Evolutionary conservation across 2,888 invertebrate genomes (phyloP).

Genomic region (Hypsopygia costalis): DNA sequence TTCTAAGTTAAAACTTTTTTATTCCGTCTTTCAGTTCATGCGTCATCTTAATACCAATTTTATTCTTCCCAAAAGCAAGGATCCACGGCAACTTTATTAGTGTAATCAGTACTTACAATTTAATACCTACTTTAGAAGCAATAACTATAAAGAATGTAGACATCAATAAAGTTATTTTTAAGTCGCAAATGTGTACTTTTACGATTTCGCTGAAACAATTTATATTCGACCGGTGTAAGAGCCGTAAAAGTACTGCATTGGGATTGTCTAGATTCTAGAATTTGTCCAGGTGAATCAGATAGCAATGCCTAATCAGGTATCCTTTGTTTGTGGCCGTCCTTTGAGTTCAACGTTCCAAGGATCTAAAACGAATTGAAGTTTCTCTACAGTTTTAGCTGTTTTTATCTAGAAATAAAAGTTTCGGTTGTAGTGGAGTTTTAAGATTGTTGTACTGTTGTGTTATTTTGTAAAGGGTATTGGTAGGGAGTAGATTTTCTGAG

Average conservation of each 20-base stretch:
- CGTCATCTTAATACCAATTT: too few species aligned
- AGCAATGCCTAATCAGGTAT: slow-evolving; percentile 41
- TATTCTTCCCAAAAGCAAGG: too few species aligned
- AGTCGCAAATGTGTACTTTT: slow-evolving; percentile 33
- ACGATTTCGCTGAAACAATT: slow-evolving; percentile 64
- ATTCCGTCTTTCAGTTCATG: too few species aligned
- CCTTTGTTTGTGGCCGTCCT: slow-evolving; percentile 37
- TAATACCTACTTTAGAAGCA: not conserved
- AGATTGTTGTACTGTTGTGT: too few species aligned
- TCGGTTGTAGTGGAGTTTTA: not conserved
- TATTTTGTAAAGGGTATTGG: too few species aligned
- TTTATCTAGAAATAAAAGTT: not conserved
- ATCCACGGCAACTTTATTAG: not conserved
- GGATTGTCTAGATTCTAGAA: slow-evolving; percentile 19
- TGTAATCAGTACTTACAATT: not conserved
- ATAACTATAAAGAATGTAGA: not conserved
- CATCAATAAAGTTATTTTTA: not conserved
- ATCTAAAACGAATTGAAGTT: not conserved
- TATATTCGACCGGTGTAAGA: slow-evolving; percentile 57
- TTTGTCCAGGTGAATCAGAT: slow-evolving; percentile 63
- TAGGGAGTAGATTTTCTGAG: too few species aligned
- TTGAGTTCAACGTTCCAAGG: slow-evolving; percentile 26
- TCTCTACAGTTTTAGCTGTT: not conserved
- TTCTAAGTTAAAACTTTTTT: too few species aligned
- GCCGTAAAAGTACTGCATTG: slow-evolving; percentile 50